These are phyloP conservation scores for Caenorhabditis brenneri DNA, from an alignment of 1,140 invertebrate genomes.

Conservation along the genomic window DNA sequence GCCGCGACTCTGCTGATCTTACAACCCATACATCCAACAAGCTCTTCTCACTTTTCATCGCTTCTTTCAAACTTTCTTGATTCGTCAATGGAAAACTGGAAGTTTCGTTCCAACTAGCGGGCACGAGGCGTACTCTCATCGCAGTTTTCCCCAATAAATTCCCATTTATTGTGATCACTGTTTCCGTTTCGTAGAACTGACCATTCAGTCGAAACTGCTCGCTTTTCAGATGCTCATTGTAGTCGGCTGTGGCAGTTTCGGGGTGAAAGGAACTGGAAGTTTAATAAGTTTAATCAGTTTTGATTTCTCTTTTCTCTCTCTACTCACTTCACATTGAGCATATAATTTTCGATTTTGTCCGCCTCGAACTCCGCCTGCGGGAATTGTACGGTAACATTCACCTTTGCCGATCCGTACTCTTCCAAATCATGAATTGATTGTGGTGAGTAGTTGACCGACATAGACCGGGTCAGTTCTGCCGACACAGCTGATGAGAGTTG, in stretches of 20 bases:
- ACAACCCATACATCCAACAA: constrained; percentile 55
- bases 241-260: constrained; percentile 17
- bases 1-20: constrained; percentile 76
- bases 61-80: not conserved
- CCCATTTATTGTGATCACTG: constrained; percentile 6
- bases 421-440: constrained; percentile 14
- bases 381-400: constrained; percentile 3
- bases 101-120: not conserved
- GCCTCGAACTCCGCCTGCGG: not conserved
- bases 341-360: not conserved
- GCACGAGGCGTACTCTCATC: not conserved
- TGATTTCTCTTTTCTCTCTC: too few species aligned
- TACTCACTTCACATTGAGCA: constrained; percentile 27
- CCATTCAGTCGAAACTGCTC: constrained; percentile 25
- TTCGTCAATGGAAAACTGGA: not conserved
- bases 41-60: not conserved
- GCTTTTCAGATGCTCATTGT: not conserved
- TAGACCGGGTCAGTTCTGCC: constrained; percentile 6
- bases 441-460: not conserved
- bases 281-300: not conserved
- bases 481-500: constrained; percentile 1
- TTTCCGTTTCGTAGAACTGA: constrained; percentile 25
- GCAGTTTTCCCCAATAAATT: not conserved
- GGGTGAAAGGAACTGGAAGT: constrained; percentile 46
- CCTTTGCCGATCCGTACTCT: not conserved